A percentile compares a stretch with the other conserved stretches of the same genome.
These are phyloP conservation scores for Emmelina monodactyla DNA, from an alignment of 2,888 invertebrate species.

Conservation along the genomic window DNA sequence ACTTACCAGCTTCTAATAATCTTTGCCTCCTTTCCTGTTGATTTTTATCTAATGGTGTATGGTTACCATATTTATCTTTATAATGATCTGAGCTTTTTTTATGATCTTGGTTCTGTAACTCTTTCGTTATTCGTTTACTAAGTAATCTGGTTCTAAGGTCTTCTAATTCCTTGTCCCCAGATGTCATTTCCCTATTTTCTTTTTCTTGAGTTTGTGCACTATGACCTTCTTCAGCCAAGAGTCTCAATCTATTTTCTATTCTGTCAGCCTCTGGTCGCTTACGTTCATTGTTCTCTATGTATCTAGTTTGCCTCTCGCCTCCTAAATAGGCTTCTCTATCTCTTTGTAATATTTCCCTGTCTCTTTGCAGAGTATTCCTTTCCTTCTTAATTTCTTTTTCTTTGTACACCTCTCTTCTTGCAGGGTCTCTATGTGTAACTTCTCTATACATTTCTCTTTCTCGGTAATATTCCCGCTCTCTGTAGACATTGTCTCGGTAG, in stretches of 20 bases:
- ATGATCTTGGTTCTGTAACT: constrained; percentile 59
- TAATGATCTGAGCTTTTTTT: constrained; percentile 54
- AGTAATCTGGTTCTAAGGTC: constrained; percentile 78
- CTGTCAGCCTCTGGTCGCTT: constrained; percentile 43
- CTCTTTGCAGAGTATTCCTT: constrained; percentile 35
- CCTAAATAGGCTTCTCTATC: constrained; percentile 34
- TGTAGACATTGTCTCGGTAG: constrained; percentile 36
- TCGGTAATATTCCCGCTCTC: constrained; percentile 26
- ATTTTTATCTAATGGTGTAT: constrained; percentile 48
- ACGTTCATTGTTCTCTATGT: constrained; percentile 38
- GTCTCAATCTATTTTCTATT: constrained; percentile 46
- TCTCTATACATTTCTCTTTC: constrained; percentile 40
- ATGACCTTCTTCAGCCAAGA: constrained; percentile 44
- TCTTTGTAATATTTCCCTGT: constrained; percentile 30
- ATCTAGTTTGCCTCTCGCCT: constrained; percentile 47
- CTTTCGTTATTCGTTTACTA: constrained; percentile 74
- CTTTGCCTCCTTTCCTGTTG: constrained; percentile 71
- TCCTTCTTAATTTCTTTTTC: constrained; percentile 33
- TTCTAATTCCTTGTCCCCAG: constrained; percentile 71
- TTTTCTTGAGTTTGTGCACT: constrained; percentile 49
- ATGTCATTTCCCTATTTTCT: constrained; percentile 52
- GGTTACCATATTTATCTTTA: constrained; percentile 43
- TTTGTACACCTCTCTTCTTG: constrained; percentile 32
- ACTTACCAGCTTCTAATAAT: constrained; percentile 72
- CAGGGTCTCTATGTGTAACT: constrained; percentile 24